A percentile compares a stretch with the other conserved stretches of the same genome.
These are phyloP conservation scores for Eidolon dupreanum DNA, from an alignment of 2,797 vertebrate genomes.

Conservation along the genomic window DNA sequence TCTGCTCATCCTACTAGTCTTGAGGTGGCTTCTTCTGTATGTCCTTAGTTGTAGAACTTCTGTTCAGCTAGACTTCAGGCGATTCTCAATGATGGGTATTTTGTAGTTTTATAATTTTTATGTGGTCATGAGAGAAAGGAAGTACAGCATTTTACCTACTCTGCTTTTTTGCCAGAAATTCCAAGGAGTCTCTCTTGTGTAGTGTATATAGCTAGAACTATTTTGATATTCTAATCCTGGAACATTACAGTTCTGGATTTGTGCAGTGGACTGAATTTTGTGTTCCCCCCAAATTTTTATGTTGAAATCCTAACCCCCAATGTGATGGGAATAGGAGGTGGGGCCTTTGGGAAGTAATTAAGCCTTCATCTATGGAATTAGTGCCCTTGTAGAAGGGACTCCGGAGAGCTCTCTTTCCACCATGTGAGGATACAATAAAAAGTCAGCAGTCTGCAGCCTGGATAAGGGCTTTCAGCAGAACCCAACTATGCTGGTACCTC, in stretches of 20 bases:
- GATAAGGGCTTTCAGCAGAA: not conserved
- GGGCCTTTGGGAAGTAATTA: not conserved
- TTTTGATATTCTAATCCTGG: constrained; percentile 10
- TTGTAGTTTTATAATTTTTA: too few relatives aligned
- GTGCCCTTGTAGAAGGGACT: not conserved
- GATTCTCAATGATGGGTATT: too few relatives aligned
- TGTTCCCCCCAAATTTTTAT: not conserved
- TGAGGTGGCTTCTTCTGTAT: too few relatives aligned
- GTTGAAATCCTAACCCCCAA: not conserved
- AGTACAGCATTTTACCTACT: too few relatives aligned
- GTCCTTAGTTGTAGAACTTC: too few relatives aligned
- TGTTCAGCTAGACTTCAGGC: too few relatives aligned
- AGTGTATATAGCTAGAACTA: not conserved
- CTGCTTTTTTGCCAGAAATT: too few relatives aligned
- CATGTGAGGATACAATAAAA: not conserved
- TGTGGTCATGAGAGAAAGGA: too few relatives aligned
- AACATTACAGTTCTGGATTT: not conserved
- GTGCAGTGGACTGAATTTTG: not conserved
- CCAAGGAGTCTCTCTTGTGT: not conserved
- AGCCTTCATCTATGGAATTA: not conserved
- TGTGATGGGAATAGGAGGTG: not conserved
- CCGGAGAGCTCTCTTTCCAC: not conserved
- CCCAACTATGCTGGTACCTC: not conserved
- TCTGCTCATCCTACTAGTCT: too few relatives aligned
- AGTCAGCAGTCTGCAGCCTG: not conserved